Conservation (phyloP, 1,140 invertebrate species). For the Papilio helenus region DNA sequence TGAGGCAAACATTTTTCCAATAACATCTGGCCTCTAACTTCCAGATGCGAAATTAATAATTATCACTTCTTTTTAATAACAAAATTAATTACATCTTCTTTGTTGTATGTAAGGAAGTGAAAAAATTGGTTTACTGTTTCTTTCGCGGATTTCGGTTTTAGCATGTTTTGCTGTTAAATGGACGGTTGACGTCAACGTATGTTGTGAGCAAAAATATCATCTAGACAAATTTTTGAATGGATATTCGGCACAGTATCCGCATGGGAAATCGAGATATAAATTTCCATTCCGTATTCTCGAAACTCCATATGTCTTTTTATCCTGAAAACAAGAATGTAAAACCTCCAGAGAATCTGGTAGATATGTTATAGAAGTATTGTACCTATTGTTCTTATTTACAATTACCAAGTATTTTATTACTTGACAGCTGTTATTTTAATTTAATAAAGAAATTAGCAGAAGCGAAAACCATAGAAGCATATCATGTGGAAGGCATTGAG, state of each 20-base stretch:
- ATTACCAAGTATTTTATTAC: neutral
- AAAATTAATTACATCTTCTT: too few species aligned
- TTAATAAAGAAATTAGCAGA: too few species aligned
- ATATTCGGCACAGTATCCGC: constrained; percentile 26
- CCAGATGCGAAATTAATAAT: too few species aligned
- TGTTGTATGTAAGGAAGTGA: too few species aligned
- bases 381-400: neutral
- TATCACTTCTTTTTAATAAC: too few species aligned
- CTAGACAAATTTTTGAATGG: constrained; percentile 7
- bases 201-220: neutral
- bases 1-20: too few species aligned
- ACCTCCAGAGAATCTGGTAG: neutral
- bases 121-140: too few species aligned
- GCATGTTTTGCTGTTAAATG: too few species aligned
- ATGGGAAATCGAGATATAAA: constrained; percentile 32
- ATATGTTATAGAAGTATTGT: neutral
- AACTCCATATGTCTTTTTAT: constrained; percentile 12
- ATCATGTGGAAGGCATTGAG: too few species aligned
- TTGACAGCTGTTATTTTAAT: neutral
- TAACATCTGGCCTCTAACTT: too few species aligned
- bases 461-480: too few species aligned
- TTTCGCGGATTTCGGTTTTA: neutral
- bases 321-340: constrained; percentile 1
- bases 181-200: neutral
- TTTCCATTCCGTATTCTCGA: constrained; percentile 1